Percentiles rank a stretch among this genome's conserved stretches.
phyloP scores from a whole-genome alignment of 2,113 vertebrate species.

The Pollachius pollachius region DNA sequence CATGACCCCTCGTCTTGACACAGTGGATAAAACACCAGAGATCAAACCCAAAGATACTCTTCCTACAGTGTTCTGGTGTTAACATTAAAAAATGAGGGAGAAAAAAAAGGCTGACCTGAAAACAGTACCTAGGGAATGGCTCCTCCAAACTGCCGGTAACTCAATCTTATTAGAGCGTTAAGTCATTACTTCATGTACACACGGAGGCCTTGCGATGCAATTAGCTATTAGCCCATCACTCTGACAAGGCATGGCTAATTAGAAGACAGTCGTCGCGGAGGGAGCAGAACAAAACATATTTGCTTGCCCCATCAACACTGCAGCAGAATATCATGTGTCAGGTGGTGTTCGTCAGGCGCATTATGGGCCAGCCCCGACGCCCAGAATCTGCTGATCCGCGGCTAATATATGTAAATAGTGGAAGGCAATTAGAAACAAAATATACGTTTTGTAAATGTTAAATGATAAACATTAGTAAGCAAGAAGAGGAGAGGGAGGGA shows the following conservation, averaged over 20 bases:
- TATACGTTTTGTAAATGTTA: too few relatives aligned
- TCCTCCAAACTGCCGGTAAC: constrained; percentile 60
- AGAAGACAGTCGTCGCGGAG: constrained; percentile 54
- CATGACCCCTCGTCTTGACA: constrained; percentile 14
- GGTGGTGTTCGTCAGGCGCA: constrained; percentile 9
- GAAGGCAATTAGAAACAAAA: too few relatives aligned
- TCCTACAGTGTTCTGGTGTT: constrained; percentile 39
- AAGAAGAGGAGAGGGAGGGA: neutral
- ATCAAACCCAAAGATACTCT: constrained; percentile 43
- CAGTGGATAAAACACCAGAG: constrained; percentile 32
- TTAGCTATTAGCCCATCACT: constrained; percentile 72
- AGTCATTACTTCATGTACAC: constrained; percentile 70
- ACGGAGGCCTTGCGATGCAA: constrained; percentile 67
- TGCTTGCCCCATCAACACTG: constrained; percentile 56
- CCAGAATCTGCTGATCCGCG: too few relatives aligned
- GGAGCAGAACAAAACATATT: constrained; percentile 62
- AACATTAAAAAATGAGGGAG: constrained; percentile 18
- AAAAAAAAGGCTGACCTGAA: constrained; percentile 55
- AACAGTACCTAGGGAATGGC: constrained; percentile 56
- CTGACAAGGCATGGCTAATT: constrained; percentile 71
- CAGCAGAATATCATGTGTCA: constrained; percentile 45
- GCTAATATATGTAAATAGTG: too few relatives aligned
- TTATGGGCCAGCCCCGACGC: too few relatives aligned
- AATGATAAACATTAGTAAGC: too few relatives aligned
- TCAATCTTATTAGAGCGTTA: constrained; percentile 73